Evolutionary conservation across 2,888 invertebrate species (phyloP).

Genomic region (Odontocolon sp.): DNA sequence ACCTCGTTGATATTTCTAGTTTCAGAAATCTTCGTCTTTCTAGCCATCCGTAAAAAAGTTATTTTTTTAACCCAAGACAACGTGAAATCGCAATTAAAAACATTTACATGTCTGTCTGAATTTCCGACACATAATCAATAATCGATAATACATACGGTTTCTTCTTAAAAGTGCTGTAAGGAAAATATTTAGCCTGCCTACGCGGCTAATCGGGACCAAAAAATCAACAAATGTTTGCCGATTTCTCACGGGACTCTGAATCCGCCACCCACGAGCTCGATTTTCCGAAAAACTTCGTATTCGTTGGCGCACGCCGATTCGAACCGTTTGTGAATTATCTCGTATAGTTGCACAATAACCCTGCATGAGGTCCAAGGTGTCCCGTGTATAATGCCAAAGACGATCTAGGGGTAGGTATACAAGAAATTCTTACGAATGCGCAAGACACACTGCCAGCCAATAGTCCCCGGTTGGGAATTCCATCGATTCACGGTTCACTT

Average conservation of each 20-base stretch:
- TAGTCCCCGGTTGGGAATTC: slow-evolving; percentile 62
- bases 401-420: slow-evolving; percentile 56
- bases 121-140: too few relatives aligned
- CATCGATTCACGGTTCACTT: slow-evolving; percentile 80
- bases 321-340: slow-evolving; percentile 66
- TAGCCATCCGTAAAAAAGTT: background rate
- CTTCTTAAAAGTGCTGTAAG: slow-evolving; percentile 12
- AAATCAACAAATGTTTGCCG: slow-evolving; percentile 10
- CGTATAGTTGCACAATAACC: slow-evolving; percentile 76
- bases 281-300: slow-evolving; percentile 68
- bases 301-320: slow-evolving; percentile 57
- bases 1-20: background rate
- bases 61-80: too few relatives aligned
- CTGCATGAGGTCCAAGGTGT: slow-evolving; percentile 79
- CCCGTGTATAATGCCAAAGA: slow-evolving; percentile 64
- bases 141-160: too few relatives aligned
- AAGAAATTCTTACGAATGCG: slow-evolving; percentile 67
- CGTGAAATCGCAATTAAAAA: background rate
- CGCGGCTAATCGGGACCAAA: slow-evolving; percentile 36
- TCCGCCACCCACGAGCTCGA: slow-evolving; percentile 75
- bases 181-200: slow-evolving; percentile 49
- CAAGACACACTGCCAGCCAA: slow-evolving; percentile 48
- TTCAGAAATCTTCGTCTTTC: background rate
- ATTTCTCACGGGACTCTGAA: slow-evolving; percentile 36
- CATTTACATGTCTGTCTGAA: too few relatives aligned